Evolutionary conservation across 2,888 invertebrate species (phyloP).

Genomic region (Stenodema calcarata): DNA sequence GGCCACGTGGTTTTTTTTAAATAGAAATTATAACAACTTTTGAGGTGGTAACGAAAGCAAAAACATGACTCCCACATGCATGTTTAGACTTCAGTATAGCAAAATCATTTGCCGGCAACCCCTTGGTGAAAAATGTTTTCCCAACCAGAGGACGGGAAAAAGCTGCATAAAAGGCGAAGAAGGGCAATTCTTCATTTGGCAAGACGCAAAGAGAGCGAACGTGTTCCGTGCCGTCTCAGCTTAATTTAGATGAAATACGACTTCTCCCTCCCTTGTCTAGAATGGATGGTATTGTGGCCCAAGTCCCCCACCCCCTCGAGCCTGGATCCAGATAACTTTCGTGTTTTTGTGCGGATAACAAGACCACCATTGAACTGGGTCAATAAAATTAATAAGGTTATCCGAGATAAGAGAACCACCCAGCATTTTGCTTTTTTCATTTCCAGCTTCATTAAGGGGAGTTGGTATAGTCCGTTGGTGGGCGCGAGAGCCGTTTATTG

Average conservation of each 20-base stretch:
- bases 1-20: too few relatives aligned
- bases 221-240: conserved; percentile 30
- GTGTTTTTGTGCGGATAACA: background rate
- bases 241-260: conserved; percentile 35
- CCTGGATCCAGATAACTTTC: background rate
- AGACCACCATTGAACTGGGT: background rate
- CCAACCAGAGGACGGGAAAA: background rate
- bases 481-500: too few relatives aligned
- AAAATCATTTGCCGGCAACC: too few relatives aligned
- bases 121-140: background rate
- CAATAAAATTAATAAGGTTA: background rate
- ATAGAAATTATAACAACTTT: too few relatives aligned
- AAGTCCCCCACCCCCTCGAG: background rate
- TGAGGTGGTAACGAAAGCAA: too few relatives aligned
- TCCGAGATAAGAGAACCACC: background rate
- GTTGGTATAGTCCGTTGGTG: too few relatives aligned
- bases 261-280: conserved; percentile 4
- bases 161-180: background rate
- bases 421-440: too few relatives aligned
- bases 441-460: too few relatives aligned
- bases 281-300: conserved; percentile 6
- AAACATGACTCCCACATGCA: too few relatives aligned
- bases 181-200: conserved; percentile 20
- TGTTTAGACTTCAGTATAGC: too few relatives aligned
- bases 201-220: background rate